These are phyloP conservation scores for Drosophila jambulina DNA, from an alignment of 1,140 invertebrate genomes.

Conservation along the genomic window DNA sequence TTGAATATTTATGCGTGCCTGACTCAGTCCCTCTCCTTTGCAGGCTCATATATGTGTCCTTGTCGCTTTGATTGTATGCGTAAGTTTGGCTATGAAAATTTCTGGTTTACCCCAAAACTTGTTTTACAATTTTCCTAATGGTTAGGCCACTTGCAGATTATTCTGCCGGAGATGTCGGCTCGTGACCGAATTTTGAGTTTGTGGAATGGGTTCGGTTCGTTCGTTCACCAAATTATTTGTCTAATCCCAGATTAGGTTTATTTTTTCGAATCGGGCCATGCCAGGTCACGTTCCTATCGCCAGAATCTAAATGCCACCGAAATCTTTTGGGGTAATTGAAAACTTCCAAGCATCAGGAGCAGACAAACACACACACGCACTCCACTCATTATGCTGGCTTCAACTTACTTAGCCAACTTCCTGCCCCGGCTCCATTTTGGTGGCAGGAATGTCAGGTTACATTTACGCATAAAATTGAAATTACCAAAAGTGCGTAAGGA, in stretches of 20 bases:
- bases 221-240: conserved; percentile 17
- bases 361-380: conserved; percentile 5
- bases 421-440: conserved; percentile 4
- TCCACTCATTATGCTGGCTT: conserved; percentile 39
- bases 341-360: conserved; percentile 32
- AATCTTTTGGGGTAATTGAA: conserved; percentile 52
- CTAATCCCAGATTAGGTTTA: conserved; percentile 36
- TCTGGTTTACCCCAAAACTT: conserved; percentile 46
- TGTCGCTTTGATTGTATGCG: conserved; percentile 21
- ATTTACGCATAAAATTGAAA: conserved; percentile 63
- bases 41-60: conserved; percentile 5
- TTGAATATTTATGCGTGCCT: conserved; percentile 74
- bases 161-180: conserved; percentile 9
- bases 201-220: not conserved
- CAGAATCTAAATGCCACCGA: conserved; percentile 35
- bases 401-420: conserved; percentile 32
- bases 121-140: conserved; percentile 60
- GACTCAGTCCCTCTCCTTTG: conserved; percentile 16
- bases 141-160: conserved; percentile 25
- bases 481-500: conserved; percentile 65
- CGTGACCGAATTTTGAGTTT: conserved; percentile 21
- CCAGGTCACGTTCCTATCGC: conserved; percentile 47
- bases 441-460: conserved; percentile 45
- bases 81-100: conserved; percentile 56
- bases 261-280: conserved; percentile 25